Evolutionary conservation across 1,140 invertebrate species (phyloP), one percentile per base, ranked within the genome.

Genomic region (Musca vetustissima): DNA sequence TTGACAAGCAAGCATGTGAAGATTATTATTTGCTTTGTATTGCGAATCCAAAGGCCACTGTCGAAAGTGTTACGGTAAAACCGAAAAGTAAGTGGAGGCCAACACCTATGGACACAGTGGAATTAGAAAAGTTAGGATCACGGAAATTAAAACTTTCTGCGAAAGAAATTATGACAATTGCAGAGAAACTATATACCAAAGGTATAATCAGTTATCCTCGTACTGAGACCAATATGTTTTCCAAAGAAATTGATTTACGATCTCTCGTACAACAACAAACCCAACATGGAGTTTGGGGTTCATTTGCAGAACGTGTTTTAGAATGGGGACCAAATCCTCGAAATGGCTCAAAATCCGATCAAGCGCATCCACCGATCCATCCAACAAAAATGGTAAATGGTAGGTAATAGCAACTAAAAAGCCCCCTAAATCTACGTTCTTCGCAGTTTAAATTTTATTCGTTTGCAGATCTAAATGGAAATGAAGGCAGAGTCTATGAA

Each of bases 301-400:
- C 81, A 2, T 98, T 98, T 87, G 96, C 96, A 0, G 84, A 85
- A 52, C 82, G 88, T 50, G 86, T 98, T 19, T 72, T 97, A 1
- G 83, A 90, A 66, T 87, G 88, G 72, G 88, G 91, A 1, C 89
- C 95, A 8, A 92, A 87, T 82, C 97, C 98, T 0, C 83, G 97
- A 21, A 94, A 97, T 83, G 98, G 98, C 0, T 97, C 89, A 71
- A 99, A 99, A 84, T 92, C 92, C 43, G 98, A 99, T 85, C 91
- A 99, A 82, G 98, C 98, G 64, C 98, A 99, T 92, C 98, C 98
- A 69, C 98, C 98, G 0, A 99, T 99, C 83, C 97, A 99, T 85
- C 98, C 98, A 1, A 96, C 90, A 9, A 99, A 98, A 85, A 90
- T 92, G 78, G 86, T 89, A 0, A 85, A 88, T 43, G 81, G 86